Conservation (phyloP, 1,140 invertebrate genomes). For the Cataglyphis hispanica region DNA sequence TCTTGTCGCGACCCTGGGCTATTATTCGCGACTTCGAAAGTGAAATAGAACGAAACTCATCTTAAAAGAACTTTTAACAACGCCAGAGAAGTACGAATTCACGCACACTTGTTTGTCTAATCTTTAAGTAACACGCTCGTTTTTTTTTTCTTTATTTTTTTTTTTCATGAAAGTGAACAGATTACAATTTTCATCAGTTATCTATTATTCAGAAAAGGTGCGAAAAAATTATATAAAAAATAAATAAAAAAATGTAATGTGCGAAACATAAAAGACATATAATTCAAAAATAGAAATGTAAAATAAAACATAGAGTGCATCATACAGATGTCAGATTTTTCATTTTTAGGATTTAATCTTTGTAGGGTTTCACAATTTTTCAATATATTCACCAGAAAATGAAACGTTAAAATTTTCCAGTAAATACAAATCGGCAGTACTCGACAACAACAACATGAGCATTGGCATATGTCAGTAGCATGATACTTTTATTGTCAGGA, state of each 20-base stretch:
- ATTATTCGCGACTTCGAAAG: slow-evolving; percentile 73
- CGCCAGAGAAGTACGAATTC: slow-evolving; percentile 77
- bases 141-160: neutral
- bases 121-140: slow-evolving; percentile 40
- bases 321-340: slow-evolving; percentile 1
- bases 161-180: neutral
- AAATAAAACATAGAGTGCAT: neutral
- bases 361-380: slow-evolving; percentile 8
- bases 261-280: neutral
- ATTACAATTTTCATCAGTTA: neutral
- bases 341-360: slow-evolving; percentile 12
- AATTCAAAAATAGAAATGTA: neutral
- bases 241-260: neutral
- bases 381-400: slow-evolving; percentile 15
- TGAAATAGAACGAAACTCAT: slow-evolving; percentile 69
- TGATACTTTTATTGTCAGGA: slow-evolving; percentile 58
- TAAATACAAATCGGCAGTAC: slow-evolving; percentile 8
- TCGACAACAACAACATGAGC: slow-evolving; percentile 24
- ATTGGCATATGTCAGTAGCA: slow-evolving; percentile 54
- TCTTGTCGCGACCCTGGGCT: slow-evolving; percentile 47
- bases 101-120: slow-evolving; percentile 55
- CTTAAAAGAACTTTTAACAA: slow-evolving; percentile 76
- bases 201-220: slow-evolving; percentile 2
- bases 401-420: slow-evolving; percentile 31
- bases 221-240: neutral